A percentile compares a stretch with the other conserved stretches of the same genome.
Evolutionary conservation across 2,888 invertebrate species (phyloP).

Genomic region (Halictus quadricinctus): DNA sequence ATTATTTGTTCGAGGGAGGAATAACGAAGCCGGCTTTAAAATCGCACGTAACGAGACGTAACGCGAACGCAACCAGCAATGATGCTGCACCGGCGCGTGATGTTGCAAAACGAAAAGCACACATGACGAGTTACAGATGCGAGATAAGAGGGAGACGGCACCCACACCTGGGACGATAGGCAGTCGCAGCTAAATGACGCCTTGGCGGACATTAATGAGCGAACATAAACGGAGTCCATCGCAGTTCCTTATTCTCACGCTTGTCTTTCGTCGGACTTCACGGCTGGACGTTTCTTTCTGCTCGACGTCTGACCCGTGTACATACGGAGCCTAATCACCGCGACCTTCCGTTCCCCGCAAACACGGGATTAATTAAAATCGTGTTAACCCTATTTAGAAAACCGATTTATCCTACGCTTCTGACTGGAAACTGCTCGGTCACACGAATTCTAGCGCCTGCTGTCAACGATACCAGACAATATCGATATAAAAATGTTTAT

Average conservation of each 20-base stretch:
- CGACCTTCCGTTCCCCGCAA: conserved; percentile 1
- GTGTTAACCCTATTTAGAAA: conserved; percentile 8
- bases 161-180: conserved; percentile 19
- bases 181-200: conserved; percentile 46
- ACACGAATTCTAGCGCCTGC: too few species aligned
- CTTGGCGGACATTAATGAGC: conserved; percentile 55
- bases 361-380: conserved; percentile 3
- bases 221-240: conserved; percentile 40
- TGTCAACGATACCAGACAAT: too few species aligned
- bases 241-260: conserved; percentile 55
- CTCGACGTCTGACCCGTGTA: conserved; percentile 4
- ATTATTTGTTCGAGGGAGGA: not conserved
- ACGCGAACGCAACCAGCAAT: not conserved
- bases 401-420: not conserved
- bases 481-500: too few species aligned
- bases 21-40: not conserved
- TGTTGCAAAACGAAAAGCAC: conserved; percentile 22
- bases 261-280: conserved; percentile 38
- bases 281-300: conserved; percentile 11
- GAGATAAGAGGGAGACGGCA: conserved; percentile 26
- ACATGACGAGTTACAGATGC: conserved; percentile 6
- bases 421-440: not conserved
- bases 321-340: conserved; percentile 16
- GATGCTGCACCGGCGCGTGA: not conserved
- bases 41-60: not conserved